These are phyloP conservation scores for Chaetodon trifasciatus DNA, from an alignment of 2,797 vertebrate genomes.

Conservation along the genomic window DNA sequence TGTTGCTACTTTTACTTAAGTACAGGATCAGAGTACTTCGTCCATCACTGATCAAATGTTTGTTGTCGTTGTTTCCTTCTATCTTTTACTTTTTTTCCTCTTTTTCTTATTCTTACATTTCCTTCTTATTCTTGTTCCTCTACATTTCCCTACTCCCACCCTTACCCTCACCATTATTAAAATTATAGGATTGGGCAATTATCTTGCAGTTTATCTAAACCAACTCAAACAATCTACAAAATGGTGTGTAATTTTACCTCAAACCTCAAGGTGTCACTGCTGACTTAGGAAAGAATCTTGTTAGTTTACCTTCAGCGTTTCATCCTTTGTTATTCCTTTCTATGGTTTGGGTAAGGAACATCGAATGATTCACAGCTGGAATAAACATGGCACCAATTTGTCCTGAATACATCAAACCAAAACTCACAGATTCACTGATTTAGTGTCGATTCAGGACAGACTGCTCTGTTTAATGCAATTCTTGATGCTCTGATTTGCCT, in stretches of 20 bases:
- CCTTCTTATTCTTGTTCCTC: background rate
- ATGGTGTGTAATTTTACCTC: constrained; percentile 13
- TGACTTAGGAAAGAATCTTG: constrained; percentile 58
- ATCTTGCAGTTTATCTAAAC: background rate
- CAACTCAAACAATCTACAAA: background rate
- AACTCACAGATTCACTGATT: constrained; percentile 8
- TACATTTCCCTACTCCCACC: background rate
- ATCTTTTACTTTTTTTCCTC: background rate
- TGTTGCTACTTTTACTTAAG: background rate
- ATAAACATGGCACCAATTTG: constrained; percentile 20
- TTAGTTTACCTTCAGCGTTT: background rate
- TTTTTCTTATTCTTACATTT: background rate
- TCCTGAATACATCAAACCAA: constrained; percentile 26
- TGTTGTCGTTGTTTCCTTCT: background rate
- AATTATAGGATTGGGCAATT: background rate
- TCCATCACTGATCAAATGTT: background rate
- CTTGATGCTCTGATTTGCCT: constrained; percentile 24
- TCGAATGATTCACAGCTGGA: constrained; percentile 38
- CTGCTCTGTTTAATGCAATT: constrained; percentile 20
- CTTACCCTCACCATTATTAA: background rate
- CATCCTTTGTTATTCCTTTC: constrained; percentile 45
- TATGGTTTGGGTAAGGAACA: background rate
- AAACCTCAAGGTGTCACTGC: constrained; percentile 75
- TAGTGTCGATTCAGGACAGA: background rate
- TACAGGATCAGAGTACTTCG: background rate